Percentiles rank a stretch among this genome's conserved stretches.
Evolutionary conservation across 2,888 invertebrate genomes (phyloP).

Genomic region (Ichneumon xanthorius): DNA sequence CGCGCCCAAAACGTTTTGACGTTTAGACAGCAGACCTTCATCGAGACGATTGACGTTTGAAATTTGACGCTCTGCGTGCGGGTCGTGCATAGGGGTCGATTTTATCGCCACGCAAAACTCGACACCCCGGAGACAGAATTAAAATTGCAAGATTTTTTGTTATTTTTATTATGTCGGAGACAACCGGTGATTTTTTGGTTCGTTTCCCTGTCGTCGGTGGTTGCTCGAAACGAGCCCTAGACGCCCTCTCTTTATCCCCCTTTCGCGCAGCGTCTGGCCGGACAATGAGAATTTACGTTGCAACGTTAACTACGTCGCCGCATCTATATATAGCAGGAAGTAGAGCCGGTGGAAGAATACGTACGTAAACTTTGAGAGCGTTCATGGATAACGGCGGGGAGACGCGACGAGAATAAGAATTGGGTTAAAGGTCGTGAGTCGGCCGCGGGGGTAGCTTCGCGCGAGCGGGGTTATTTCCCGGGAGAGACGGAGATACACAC

Average conservation of each 20-base stretch:
- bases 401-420: constrained; percentile 67
- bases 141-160: not conserved
- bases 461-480: constrained; percentile 60
- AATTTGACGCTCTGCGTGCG: not conserved
- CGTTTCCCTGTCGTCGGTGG: not conserved
- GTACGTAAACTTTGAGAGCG: constrained; percentile 41
- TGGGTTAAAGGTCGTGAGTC: constrained; percentile 68
- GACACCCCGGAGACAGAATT: not conserved
- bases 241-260: constrained; percentile 1
- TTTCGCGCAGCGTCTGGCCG: constrained; percentile 25
- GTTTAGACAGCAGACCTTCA: not conserved
- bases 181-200: constrained; percentile 9
- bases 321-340: not conserved
- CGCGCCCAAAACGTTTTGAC: no score
- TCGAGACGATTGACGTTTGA: constrained; percentile 1
- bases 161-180: constrained; percentile 4
- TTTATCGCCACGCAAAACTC: not conserved
- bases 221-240: constrained; percentile 3
- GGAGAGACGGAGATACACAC: constrained; percentile 25
- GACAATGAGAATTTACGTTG: constrained; percentile 51
- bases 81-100: not conserved
- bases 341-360: constrained; percentile 9
- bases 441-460: constrained; percentile 37
- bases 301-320: not conserved
- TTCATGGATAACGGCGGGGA: constrained; percentile 56